Base-by-base conservation (phyloP, 2,797 vertebrate genomes). In the Falco berigora region DNA sequence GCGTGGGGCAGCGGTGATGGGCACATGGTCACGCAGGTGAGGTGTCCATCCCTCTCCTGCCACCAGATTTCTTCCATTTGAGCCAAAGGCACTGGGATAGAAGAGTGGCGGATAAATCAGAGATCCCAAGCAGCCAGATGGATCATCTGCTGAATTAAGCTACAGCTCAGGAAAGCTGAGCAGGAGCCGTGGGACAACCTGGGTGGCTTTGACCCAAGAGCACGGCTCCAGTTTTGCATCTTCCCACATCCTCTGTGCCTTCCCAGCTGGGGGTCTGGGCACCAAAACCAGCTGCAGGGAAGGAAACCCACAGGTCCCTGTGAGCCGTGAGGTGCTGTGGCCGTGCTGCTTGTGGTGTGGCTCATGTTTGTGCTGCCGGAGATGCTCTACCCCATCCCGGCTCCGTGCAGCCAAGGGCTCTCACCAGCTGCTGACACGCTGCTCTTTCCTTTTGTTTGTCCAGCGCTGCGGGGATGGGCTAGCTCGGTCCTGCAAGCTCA, bases 211-310 rank as follows among this genome's bases (percentile, higher is more conserved):
- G 58, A 79, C 50, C 68, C 72, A 20, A 40, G 52, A 44, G 7
- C 4, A 1, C 22, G 2, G 34, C 66, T 81, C 38, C 13, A 13
- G 63, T 18, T 68, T 46, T 28, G 30, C 8, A 0, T 28, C 36
- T 58, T 30, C 84, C 92, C 90, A 61, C 75, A 42, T 83, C 75
- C 83, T 56, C 66, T 0, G 3, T 12, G 17, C 32, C 19, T 74
- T 82, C 77, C 49, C 59, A 38, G 58, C 30, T 42, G 36, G 17
- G 44, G 80, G 6, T 84, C 82, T 50, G 81, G 42, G 47, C 52
- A 21, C 49, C 73, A 2, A 66, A 28, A 0, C 6, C 1, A 0
- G 67, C 30, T 6, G 23, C 24, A 25, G 46, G 15, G 27, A 2
- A 55, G 80, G 72, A 77, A 69, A 24, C 7, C 4, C 50, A 0